These are phyloP conservation scores for Phaethornis superciliosus DNA, from an alignment of 2,113 vertebrate genomes.

Conservation along the genomic window DNA sequence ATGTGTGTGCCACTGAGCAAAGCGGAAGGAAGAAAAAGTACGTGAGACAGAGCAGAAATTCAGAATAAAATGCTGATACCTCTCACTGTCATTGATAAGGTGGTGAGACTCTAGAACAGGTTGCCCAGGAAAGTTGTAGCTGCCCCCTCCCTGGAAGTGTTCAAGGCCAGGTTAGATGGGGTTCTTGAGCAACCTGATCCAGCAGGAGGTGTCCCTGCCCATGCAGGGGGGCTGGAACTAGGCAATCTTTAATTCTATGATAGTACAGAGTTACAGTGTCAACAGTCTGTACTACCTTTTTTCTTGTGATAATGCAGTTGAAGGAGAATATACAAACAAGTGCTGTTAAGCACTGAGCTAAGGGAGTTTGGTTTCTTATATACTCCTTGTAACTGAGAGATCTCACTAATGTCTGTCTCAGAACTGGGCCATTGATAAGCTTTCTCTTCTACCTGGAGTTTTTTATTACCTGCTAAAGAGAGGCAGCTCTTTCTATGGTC, in stretches of 20 bases:
- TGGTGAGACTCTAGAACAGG: no score
- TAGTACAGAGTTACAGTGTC: neutral
- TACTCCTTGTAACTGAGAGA: neutral
- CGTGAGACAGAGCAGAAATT: neutral
- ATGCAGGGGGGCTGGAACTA: no score
- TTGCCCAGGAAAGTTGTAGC: no score
- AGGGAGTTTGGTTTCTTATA: neutral
- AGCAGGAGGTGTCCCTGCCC: no score
- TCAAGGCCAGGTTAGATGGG: no score
- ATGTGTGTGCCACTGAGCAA: neutral
- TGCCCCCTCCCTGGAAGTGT: no score
- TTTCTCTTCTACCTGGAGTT: neutral
- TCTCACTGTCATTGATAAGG: no score
- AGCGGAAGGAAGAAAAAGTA: neutral
- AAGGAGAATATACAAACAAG: neutral
- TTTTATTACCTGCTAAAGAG: neutral
- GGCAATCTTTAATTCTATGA: no score
- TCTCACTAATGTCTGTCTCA: neutral
- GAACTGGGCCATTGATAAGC: neutral
- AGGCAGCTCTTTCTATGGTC: neutral
- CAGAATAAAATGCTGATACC: neutral
- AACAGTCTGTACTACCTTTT: neutral
- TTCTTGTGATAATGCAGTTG: neutral
- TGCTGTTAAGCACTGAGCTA: neutral
- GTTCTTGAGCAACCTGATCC: no score